Percentiles rank a stretch among this genome's conserved stretches.
phyloP scores from a whole-genome alignment of 2,113 vertebrate genomes.

The Phyllostomus discolor region DNA sequence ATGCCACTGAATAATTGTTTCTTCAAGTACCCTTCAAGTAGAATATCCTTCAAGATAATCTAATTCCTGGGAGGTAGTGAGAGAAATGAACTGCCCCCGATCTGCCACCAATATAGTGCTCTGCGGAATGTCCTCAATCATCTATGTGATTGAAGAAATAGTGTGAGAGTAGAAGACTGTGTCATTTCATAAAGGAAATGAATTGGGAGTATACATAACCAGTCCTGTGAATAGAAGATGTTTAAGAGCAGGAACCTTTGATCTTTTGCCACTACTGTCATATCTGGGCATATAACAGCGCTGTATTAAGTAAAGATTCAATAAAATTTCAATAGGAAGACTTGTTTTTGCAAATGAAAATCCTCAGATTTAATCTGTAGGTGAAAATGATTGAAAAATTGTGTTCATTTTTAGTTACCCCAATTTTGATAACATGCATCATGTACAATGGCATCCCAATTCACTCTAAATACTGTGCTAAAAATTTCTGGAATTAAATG shows the following conservation, averaged over 20 bases:
- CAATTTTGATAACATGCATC: background rate
- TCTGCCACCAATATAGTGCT: background rate
- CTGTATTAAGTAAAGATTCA: background rate
- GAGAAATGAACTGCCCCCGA: background rate
- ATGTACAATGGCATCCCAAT: background rate
- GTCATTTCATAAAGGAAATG: background rate
- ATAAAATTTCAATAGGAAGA: background rate
- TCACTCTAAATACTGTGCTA: background rate
- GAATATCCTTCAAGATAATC: background rate
- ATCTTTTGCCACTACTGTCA: rapidly evolving
- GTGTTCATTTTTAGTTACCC: background rate
- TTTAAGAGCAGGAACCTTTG: background rate
- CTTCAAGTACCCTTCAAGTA: background rate
- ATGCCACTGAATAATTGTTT: background rate
- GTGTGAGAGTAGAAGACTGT: background rate
- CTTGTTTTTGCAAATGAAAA: background rate
- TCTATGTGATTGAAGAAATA: background rate
- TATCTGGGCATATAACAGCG: background rate
- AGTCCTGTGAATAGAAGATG: background rate
- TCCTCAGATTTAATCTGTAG: background rate
- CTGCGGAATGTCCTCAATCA: background rate
- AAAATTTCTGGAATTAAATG: background rate
- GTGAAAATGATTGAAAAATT: background rate
- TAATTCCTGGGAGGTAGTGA: background rate
- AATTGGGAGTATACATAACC: background rate